Conservation (phyloP, 2,888 invertebrate species). For the Temnothorax ravouxi region DNA sequence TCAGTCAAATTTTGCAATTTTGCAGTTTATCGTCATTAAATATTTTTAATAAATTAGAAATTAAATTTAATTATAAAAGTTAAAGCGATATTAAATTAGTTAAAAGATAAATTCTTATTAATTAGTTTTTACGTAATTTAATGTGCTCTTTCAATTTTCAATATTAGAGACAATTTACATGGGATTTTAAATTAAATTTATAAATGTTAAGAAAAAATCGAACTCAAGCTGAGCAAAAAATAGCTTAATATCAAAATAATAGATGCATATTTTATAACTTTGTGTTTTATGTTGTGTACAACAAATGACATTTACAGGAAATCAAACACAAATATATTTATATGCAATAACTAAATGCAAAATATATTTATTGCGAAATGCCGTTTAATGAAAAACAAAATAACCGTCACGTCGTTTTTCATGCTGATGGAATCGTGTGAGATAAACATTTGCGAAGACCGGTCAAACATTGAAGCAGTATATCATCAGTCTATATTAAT, state of each 20-base stretch:
- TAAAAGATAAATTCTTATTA: constrained; percentile 6
- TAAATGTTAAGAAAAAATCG: background rate
- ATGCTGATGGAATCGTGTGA: constrained; percentile 21
- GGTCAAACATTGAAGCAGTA: constrained; percentile 3
- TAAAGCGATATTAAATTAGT: background rate
- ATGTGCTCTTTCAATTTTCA: background rate
- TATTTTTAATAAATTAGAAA: constrained; percentile 4
- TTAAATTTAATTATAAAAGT: background rate
- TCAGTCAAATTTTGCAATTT: background rate
- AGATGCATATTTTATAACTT: background rate
- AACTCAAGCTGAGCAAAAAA: background rate
- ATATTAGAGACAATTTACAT: background rate
- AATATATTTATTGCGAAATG: background rate
- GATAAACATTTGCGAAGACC: constrained; percentile 27
- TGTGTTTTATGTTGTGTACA: background rate
- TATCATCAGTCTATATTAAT: constrained; percentile 31
- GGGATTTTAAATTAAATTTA: background rate
- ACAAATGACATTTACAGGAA: background rate
- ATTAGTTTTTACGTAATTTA: background rate
- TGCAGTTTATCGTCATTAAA: background rate
- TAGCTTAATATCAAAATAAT: background rate
- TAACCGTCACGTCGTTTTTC: constrained; percentile 7
- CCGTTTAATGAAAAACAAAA: constrained; percentile 17
- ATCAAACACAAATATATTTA: background rate
- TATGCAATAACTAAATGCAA: background rate